A percentile compares a stretch with the other conserved stretches of the same genome.
Evolutionary conservation across 1,140 invertebrate species (phyloP).

Genomic region (Drosophila ohnishii): DNA sequence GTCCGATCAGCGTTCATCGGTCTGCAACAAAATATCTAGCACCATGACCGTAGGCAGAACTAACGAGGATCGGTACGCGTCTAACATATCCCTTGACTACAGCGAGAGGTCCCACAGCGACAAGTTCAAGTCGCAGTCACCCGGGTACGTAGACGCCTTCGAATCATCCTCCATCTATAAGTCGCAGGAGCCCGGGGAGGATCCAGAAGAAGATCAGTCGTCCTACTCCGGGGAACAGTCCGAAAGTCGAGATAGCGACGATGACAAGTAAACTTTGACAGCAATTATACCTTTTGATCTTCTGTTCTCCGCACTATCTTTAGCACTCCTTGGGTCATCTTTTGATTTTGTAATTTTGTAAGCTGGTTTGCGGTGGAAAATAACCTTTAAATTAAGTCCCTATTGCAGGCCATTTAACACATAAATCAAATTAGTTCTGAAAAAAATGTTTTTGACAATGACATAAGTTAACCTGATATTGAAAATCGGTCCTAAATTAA

Average conservation of each 20-base stretch:
- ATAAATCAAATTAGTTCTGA: no score
- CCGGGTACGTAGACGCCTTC: constrained; percentile 73
- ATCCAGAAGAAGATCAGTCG: constrained; percentile 11
- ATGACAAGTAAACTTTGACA: constrained; percentile 69
- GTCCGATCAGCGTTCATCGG: constrained; percentile 59
- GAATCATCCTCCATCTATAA: constrained; percentile 7
- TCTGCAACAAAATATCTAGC: constrained; percentile 76
- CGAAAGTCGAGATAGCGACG: constrained; percentile 26
- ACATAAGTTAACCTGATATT: no score
- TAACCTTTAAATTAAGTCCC: background rate
- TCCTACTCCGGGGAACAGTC: constrained; percentile 41
- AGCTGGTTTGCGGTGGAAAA: background rate
- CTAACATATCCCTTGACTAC: constrained; percentile 63
- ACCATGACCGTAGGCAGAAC: constrained; percentile 20
- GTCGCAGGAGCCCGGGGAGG: constrained; percentile 20
- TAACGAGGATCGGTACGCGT: constrained; percentile 49
- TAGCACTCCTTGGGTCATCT: constrained; percentile 1
- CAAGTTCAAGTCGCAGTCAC: constrained; percentile 79
- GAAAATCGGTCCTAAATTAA: no score
- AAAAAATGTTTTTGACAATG: no score
- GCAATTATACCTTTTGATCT: constrained; percentile 17
- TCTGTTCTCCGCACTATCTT: constrained; percentile 6
- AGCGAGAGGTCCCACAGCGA: constrained; percentile 67
- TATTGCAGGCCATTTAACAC: background rate
- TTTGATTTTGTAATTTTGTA: background rate